Conservation (phyloP, 2,888 invertebrate species). For the Eristalinus sepulchralis region DNA sequence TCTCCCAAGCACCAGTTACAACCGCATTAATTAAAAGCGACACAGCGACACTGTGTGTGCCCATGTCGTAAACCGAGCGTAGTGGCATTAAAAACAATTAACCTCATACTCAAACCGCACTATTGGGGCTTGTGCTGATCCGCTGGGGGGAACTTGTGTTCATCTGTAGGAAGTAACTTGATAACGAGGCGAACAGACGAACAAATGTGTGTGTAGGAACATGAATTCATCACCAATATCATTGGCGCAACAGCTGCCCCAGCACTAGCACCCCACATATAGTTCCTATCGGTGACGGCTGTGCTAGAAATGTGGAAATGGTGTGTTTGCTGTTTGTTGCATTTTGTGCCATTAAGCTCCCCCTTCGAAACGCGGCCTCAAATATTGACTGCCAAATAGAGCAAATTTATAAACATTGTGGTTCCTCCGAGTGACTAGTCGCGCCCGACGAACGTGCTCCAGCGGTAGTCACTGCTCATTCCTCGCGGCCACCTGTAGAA, state of each 20-base stretch:
- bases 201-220: background rate
- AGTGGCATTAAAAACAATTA: constrained; percentile 67
- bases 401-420: constrained; percentile 61
- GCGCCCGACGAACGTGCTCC: constrained; percentile 31
- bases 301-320: constrained; percentile 21
- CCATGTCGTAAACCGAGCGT: constrained; percentile 50
- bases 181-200: constrained; percentile 30
- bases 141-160: constrained; percentile 8
- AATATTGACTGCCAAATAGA: constrained; percentile 59
- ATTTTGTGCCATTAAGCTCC: constrained; percentile 44
- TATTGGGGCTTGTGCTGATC: constrained; percentile 15
- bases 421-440: constrained; percentile 36
- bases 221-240: constrained; percentile 17
- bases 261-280: background rate
- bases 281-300: background rate
- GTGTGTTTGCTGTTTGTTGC: background rate
- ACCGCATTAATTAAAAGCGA: constrained; percentile 38
- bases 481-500: background rate
- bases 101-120: constrained; percentile 59
- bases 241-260: constrained; percentile 16
- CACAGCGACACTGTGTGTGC: constrained; percentile 22
- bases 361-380: constrained; percentile 26
- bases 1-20: constrained; percentile 4
- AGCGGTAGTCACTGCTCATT: background rate
- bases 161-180: constrained; percentile 68